Percentiles rank a stretch among this genome's conserved stretches.
Conservation (phyloP, 2,797 vertebrate species). For the Brachyalestes nurse region DNA sequence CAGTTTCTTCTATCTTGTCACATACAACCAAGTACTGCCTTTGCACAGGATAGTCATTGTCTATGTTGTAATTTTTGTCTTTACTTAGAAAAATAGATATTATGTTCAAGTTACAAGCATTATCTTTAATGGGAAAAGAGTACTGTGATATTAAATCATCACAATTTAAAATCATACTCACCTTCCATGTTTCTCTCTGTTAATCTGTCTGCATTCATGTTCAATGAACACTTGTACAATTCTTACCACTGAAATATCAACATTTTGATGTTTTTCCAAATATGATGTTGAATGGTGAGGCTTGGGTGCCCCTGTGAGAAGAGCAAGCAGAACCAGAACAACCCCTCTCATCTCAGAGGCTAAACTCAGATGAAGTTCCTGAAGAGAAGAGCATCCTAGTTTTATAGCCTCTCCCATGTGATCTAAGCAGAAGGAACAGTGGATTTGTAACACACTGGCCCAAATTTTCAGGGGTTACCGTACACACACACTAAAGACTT, state of each 20-base stretch:
- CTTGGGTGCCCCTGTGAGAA: constrained; percentile 68
- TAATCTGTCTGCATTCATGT: constrained; percentile 42
- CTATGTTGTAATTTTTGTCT: neutral
- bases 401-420: constrained; percentile 72
- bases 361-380: constrained; percentile 62
- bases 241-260: constrained; percentile 43
- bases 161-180: constrained; percentile 63
- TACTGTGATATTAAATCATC: neutral
- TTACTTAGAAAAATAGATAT: neutral
- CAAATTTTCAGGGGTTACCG: constrained; percentile 59
- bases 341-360: constrained; percentile 76
- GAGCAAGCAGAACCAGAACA: constrained; percentile 67
- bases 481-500: constrained; percentile 40
- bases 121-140: neutral
- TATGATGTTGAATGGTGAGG: constrained; percentile 49
- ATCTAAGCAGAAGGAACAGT: constrained; percentile 57
- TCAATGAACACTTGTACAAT: constrained; percentile 37
- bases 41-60: neutral
- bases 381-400: constrained; percentile 46
- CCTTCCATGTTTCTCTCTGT: constrained; percentile 56
- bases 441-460: constrained; percentile 51
- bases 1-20: neutral
- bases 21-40: too few relatives aligned
- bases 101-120: neutral
- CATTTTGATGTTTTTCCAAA: constrained; percentile 45